A percentile compares a stretch with the other conserved stretches of the same genome.
phyloP scores from a whole-genome alignment of 2,888 invertebrate genomes.

The Cremastinae sp. region DNA sequence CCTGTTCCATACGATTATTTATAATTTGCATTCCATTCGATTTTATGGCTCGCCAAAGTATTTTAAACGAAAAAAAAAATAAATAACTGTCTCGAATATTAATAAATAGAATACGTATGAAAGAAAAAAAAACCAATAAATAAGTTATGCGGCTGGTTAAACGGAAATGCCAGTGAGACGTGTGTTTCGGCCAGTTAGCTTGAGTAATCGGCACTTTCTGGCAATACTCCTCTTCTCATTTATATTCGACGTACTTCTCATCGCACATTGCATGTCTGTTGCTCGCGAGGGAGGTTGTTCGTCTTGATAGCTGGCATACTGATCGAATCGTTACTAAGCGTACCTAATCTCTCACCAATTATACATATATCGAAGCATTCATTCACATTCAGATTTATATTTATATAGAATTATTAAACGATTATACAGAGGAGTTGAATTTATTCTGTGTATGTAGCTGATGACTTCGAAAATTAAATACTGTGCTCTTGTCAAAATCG shows the following conservation, averaged over 20 bases:
- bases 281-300: conserved; percentile 1
- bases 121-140: conserved; percentile 8
- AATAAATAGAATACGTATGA: not conserved
- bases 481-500: too few relatives aligned
- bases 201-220: conserved; percentile 65
- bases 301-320: conserved; percentile 48
- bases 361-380: conserved; percentile 24
- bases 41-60: too few relatives aligned
- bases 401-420: not conserved
- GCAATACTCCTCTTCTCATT: conserved; percentile 64
- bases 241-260: conserved; percentile 65
- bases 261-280: not conserved
- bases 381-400: not conserved
- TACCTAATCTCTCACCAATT: conserved; percentile 64
- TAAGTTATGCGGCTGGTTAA: conserved; percentile 34
- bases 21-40: too few relatives aligned
- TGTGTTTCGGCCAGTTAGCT: conserved; percentile 69
- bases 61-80: too few relatives aligned
- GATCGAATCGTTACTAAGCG: conserved; percentile 68
- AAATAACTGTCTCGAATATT: too few relatives aligned
- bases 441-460: too few relatives aligned
- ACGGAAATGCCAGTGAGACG: conserved; percentile 57
- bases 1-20: too few relatives aligned
- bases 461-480: too few relatives aligned
- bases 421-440: too few relatives aligned